Conservation (phyloP, 2,113 vertebrate species). For the Passerina amoena region DNA sequence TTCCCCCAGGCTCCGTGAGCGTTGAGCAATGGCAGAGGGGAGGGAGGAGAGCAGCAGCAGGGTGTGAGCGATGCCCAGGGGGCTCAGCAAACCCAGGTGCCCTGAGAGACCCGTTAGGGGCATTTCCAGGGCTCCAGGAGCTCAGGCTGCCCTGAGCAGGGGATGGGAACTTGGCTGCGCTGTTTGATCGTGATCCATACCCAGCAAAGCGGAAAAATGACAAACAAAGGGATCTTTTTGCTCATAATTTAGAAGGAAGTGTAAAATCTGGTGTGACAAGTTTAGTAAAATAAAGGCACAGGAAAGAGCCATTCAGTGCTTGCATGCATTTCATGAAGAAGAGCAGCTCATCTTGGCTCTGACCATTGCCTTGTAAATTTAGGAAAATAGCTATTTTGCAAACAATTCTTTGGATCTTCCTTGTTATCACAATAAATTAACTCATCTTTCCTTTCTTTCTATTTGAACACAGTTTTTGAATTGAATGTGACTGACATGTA, state of each 20-base stretch:
- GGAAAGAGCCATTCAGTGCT: background rate
- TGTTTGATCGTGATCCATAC: background rate
- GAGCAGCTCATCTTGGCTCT: background rate
- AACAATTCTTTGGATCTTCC: background rate
- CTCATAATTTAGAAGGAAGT: conserved; percentile 45
- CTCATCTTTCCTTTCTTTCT: background rate
- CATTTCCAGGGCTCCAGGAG: background rate
- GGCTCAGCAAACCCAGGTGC: background rate
- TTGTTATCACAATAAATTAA: background rate
- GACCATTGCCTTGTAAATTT: background rate
- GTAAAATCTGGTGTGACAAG: conserved; percentile 58
- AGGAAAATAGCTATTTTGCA: background rate
- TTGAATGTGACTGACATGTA: accelerated
- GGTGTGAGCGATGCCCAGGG: background rate
- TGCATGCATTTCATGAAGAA: background rate
- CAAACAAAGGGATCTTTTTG: conserved; percentile 55
- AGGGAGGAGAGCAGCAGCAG: background rate
- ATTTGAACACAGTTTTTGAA: background rate
- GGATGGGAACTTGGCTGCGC: background rate
- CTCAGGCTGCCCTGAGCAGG: background rate
- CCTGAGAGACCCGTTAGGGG: background rate
- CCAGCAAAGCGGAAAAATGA: conserved; percentile 42
- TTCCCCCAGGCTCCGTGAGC: background rate
- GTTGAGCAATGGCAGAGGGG: background rate
- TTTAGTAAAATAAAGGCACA: conserved; percentile 35